These are phyloP conservation scores for Siniperca obscura DNA, from an alignment of 2,797 vertebrate species.

Conservation along the genomic window DNA sequence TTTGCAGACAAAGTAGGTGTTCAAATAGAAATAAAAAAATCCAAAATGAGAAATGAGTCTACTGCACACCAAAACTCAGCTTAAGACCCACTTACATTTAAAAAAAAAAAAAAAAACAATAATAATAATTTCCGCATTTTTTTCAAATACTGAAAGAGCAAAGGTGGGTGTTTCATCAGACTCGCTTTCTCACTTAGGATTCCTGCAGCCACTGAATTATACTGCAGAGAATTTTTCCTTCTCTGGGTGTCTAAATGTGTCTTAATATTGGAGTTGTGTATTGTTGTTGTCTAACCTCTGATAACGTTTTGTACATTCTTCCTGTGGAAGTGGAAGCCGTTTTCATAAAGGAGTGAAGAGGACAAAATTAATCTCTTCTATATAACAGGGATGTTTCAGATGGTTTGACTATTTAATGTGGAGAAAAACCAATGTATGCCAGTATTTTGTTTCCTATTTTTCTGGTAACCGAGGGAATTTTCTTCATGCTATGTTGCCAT, in stretches of 20 bases:
- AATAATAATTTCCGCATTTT: neutral
- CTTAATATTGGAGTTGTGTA: conserved; percentile 34
- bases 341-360: conserved; percentile 22
- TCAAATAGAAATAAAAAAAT: neutral
- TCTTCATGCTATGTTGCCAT: neutral
- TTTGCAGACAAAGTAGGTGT: neutral
- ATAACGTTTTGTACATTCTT: conserved; percentile 70
- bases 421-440: conserved; percentile 13
- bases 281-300: conserved; percentile 19
- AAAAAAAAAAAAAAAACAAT: too few species aligned
- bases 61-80: neutral
- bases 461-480: neutral
- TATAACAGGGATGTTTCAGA: conserved; percentile 33
- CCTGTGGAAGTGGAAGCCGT: conserved; percentile 36
- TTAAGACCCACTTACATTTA: too few species aligned
- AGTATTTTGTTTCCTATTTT: neutral
- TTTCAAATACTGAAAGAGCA: neutral
- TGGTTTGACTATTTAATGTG: conserved; percentile 37
- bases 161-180: neutral
- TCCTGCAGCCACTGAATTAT: neutral
- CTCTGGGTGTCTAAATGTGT: conserved; percentile 17
- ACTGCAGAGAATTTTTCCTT: neutral
- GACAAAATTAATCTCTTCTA: conserved; percentile 16
- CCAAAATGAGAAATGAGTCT: neutral
- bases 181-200: neutral